phyloP scores from a whole-genome alignment of 2,888 invertebrate species.

The Stenodema calcarata region DNA sequence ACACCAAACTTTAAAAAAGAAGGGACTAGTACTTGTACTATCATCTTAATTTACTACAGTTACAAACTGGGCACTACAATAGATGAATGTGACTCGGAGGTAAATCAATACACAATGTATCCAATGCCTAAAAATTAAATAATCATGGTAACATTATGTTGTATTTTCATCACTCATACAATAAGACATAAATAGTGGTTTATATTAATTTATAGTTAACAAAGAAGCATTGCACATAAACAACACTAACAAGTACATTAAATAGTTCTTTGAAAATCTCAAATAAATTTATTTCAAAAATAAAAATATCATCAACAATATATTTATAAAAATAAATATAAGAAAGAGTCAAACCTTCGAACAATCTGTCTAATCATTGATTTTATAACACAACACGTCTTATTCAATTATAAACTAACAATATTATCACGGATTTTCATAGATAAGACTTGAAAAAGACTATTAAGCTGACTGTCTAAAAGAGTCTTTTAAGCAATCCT shows the following conservation, averaged over 20 bases:
- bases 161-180: constrained; percentile 54
- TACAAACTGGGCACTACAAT: constrained; percentile 21
- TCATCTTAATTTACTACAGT: constrained; percentile 19
- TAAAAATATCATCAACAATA: constrained; percentile 56
- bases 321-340: constrained; percentile 56
- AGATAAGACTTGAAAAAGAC: constrained; percentile 54
- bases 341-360: constrained; percentile 55
- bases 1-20: constrained; percentile 27
- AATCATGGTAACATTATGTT: constrained; percentile 55
- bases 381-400: constrained; percentile 55
- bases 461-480: constrained; percentile 47
- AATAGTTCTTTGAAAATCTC: constrained; percentile 55
- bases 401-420: constrained; percentile 54
- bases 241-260: constrained; percentile 56
- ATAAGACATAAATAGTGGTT: constrained; percentile 55
- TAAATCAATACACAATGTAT: constrained; percentile 47
- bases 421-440: constrained; percentile 54
- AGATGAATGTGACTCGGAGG: constrained; percentile 43
- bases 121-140: constrained; percentile 51
- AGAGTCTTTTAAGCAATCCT: constrained; percentile 49
- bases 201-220: constrained; percentile 55
- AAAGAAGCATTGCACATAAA: constrained; percentile 56
- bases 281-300: constrained; percentile 55
- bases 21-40: constrained; percentile 46
- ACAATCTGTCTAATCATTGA: constrained; percentile 55